These are phyloP conservation scores for Eumerus sabulonum DNA, from an alignment of 2,888 invertebrate species.

Conservation along the genomic window DNA sequence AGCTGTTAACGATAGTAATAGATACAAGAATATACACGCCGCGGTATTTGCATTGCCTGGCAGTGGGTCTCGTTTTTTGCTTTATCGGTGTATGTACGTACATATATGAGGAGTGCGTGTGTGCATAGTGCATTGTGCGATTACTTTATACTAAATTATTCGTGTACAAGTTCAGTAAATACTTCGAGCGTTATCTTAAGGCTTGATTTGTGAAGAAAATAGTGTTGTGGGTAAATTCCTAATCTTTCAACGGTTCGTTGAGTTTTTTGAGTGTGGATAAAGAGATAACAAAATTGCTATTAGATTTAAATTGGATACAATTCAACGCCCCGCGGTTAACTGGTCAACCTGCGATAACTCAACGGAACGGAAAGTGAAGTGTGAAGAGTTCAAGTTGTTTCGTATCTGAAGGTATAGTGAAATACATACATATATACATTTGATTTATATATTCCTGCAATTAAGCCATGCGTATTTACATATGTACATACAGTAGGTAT, in stretches of 20 bases:
- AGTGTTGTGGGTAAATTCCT: slow-evolving; percentile 3
- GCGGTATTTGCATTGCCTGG: too few species aligned
- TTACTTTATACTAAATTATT: not conserved
- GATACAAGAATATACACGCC: too few species aligned
- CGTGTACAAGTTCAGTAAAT: too few species aligned
- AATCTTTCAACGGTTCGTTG: slow-evolving; percentile 19
- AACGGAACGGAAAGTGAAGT: slow-evolving; percentile 3
- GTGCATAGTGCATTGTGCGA: slow-evolving; percentile 10
- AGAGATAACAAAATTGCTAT: not conserved
- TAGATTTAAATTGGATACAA: slow-evolving; percentile 11
- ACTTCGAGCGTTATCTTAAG: too few species aligned
- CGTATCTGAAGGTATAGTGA: slow-evolving; percentile 11
- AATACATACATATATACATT: too few species aligned
- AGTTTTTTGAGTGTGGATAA: not conserved
- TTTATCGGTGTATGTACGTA: not conserved
- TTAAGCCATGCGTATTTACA: too few species aligned
- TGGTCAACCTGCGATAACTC: slow-evolving; percentile 2
- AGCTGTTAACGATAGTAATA: too few species aligned
- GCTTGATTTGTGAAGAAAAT: too few species aligned
- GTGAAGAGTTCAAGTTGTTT: not conserved
- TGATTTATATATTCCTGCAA: slow-evolving; percentile 12
- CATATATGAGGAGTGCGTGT: slow-evolving; percentile 1
- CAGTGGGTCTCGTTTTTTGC: not conserved
- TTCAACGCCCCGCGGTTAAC: slow-evolving; percentile 13
- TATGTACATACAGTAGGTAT: too few species aligned